These are phyloP conservation scores for Nothura maculosa DNA, from an alignment of 2,797 vertebrate species.

Conservation along the genomic window DNA sequence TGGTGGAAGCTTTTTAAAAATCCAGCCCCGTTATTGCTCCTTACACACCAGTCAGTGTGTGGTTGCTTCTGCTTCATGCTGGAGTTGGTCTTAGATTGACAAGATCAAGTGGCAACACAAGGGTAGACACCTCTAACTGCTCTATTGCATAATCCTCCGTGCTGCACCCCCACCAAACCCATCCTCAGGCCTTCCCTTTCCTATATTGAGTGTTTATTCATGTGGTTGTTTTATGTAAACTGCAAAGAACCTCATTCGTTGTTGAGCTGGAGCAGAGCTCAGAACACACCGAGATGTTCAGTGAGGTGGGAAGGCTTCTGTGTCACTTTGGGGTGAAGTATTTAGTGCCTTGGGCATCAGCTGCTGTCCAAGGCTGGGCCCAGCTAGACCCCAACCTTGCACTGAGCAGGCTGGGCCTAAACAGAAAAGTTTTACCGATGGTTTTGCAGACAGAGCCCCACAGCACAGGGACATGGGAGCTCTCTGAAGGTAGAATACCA, in stretches of 20 bases:
- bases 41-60: neutral
- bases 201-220: slow-evolving; percentile 43
- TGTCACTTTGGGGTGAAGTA: neutral
- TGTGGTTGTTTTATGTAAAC: slow-evolving; percentile 52
- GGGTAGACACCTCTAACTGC: neutral
- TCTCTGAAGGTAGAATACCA: neutral
- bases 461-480: neutral
- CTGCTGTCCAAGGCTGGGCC: neutral
- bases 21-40: neutral
- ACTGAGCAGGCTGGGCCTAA: neutral
- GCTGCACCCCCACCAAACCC: slow-evolving; percentile 48
- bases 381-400: neutral
- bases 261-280: slow-evolving; percentile 24
- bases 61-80: neutral
- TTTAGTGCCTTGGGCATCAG: neutral
- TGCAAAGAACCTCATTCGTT: slow-evolving; percentile 34
- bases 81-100: neutral
- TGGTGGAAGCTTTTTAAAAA: neutral
- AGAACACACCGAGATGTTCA: neutral
- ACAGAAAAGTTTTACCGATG: neutral
- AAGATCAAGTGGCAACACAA: neutral
- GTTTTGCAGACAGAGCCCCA: neutral
- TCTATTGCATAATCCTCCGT: neutral
- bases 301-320: neutral
- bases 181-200: slow-evolving; percentile 37